Base-by-base conservation (phyloP, 2,113 vertebrate genomes). In the Mystacornis crossleyi region DNA sequence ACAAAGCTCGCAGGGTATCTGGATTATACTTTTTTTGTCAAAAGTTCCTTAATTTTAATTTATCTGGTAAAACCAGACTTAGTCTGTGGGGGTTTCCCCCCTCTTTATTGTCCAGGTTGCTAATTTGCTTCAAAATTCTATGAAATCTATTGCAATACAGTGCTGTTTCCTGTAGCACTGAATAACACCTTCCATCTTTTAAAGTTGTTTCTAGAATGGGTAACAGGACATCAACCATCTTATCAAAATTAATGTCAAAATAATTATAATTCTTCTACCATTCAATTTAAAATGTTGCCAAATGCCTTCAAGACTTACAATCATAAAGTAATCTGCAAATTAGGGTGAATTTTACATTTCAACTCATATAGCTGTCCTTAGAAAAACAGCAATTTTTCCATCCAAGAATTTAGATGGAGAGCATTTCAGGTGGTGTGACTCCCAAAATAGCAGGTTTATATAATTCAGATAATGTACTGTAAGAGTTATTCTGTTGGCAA, bases 21-120 rank as follows among this genome's bases (percentile, higher is more conserved):
- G 12, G 6, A 66, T 58, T 64, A 4, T 31, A 5, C 1, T 8
- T 16, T 79, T 69, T 79, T 36, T 21, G 4, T 14, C 23, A 31
- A 45, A 64, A 45, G 5, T 36, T 42, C 78, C 29, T n/a, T 6
- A 12, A 47, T 74, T 84, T 84, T 45, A 36, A 34, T 66, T 65
- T 70, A 29, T 16, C 31, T 61, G 4, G 21, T 64, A 64, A 89
- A 90, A 77, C 5, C 4, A 75, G 7, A 51, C 25, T 15, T 36
- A 9, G 3, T 24, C 29, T 36, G 1, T 12, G 31, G 9, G 10
- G 4, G 6, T n/a, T 43, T 7, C 3, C 18, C 7, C n/a, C 4
- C 1, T 3, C 10, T 12, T 21, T 14, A 15, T 42, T 8, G 0
- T 65, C n/a, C 18, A 57, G 4, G 47, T 67, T 57, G 11, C 3